These are phyloP conservation scores for Hippocampus abdominalis DNA, from an alignment of 2,113 vertebrate genomes.

Conservation along the genomic window DNA sequence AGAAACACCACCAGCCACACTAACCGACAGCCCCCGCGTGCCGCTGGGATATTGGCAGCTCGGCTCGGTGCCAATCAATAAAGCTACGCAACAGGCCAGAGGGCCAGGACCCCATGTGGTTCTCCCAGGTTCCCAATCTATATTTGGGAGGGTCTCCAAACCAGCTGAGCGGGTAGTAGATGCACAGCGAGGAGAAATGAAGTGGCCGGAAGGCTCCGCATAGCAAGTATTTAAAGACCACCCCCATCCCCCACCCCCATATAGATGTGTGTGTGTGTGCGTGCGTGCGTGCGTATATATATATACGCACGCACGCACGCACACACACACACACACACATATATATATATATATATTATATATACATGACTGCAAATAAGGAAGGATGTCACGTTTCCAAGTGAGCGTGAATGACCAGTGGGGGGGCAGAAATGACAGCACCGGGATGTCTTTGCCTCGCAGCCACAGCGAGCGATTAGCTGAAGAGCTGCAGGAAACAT, in stretches of 20 bases:
- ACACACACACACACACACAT: too few species aligned
- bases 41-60: slow-evolving; percentile 62
- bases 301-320: too few species aligned
- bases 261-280: too few species aligned
- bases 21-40: slow-evolving; percentile 40
- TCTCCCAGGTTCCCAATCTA: slow-evolving; percentile 56
- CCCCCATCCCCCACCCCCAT: not conserved
- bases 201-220: slow-evolving; percentile 13
- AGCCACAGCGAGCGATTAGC: not conserved
- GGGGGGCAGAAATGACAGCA: not conserved
- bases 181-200: slow-evolving; percentile 31
- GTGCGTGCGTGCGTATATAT: too few species aligned
- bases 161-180: slow-evolving; percentile 46
- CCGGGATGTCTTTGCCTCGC: not conserved
- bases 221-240: not conserved
- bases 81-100: slow-evolving; percentile 45
- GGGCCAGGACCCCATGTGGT: slow-evolving; percentile 45
- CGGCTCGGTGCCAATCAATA: slow-evolving; percentile 53
- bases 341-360: too few species aligned
- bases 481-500: not conserved
- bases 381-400: not conserved
- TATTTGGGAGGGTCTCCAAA: slow-evolving; percentile 49
- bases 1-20: slow-evolving; percentile 14
- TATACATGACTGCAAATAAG: not conserved
- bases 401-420: not conserved